Conservation (phyloP, 2,888 invertebrate species). For the Monopis laevigella region DNA sequence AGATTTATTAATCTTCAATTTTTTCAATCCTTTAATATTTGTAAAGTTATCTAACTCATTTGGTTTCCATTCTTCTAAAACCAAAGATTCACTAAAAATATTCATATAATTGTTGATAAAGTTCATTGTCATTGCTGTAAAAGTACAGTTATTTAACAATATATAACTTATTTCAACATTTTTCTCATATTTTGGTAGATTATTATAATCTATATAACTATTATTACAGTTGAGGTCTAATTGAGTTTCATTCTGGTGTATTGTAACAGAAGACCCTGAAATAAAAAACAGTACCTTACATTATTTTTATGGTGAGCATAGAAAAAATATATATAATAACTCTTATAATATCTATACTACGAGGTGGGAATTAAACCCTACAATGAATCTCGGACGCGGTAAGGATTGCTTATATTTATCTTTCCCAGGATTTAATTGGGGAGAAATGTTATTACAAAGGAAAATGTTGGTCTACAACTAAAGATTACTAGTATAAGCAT, state of each 20-base stretch:
- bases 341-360: no score
- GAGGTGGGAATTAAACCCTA: no score
- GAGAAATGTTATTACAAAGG: no score
- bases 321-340: no score
- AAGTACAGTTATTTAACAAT: neutral
- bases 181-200: neutral
- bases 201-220: neutral
- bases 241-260: neutral
- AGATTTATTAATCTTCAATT: slow-evolving; percentile 5
- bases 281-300: no score
- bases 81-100: neutral
- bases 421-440: no score
- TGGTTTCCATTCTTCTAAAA: slow-evolving; percentile 1
- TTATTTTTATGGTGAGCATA: no score
- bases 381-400: no score
- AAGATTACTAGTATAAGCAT: no score
- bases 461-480: no score
- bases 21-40: neutral
- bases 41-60: neutral
- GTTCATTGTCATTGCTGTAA: neutral
- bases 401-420: no score
- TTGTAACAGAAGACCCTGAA: neutral
- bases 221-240: neutral
- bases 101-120: neutral
- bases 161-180: neutral